Evolutionary conservation across 2,797 vertebrate genomes (phyloP).

Genomic region (Peromyscus attwateri): DNA sequence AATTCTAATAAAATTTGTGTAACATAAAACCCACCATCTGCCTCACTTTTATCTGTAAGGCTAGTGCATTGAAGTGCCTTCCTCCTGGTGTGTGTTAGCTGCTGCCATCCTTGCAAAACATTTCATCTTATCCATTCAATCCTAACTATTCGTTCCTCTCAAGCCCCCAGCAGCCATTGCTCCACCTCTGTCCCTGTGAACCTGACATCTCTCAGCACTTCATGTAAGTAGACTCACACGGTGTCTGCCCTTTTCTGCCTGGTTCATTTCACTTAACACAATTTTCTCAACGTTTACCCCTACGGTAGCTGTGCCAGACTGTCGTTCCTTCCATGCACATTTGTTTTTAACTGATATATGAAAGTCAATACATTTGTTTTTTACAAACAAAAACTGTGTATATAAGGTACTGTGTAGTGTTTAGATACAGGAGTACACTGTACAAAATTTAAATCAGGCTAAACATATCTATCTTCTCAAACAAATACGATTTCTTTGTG

Average conservation of each 20-base stretch:
- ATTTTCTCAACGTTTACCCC: neutral
- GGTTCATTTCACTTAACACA: neutral
- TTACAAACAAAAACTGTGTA: neutral
- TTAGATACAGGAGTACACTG: neutral
- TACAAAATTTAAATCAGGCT: neutral
- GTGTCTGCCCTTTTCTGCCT: neutral
- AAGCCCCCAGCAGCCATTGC: neutral
- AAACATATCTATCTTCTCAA: neutral
- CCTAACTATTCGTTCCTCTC: neutral
- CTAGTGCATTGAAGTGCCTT: neutral
- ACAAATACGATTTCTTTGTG: neutral
- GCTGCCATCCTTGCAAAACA: neutral
- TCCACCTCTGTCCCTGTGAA: neutral
- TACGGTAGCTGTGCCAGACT: neutral
- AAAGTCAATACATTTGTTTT: neutral
- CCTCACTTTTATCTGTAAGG: neutral
- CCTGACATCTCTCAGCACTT: neutral
- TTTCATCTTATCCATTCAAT: neutral
- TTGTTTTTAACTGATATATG: neutral
- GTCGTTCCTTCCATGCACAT: neutral
- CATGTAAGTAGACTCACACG: neutral
- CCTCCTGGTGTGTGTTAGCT: neutral
- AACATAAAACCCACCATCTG: too few relatives aligned
- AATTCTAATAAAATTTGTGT: neutral
- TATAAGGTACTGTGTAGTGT: neutral